These are phyloP conservation scores for Chesias legatella DNA, from an alignment of 2,888 invertebrate genomes.

Conservation along the genomic window DNA sequence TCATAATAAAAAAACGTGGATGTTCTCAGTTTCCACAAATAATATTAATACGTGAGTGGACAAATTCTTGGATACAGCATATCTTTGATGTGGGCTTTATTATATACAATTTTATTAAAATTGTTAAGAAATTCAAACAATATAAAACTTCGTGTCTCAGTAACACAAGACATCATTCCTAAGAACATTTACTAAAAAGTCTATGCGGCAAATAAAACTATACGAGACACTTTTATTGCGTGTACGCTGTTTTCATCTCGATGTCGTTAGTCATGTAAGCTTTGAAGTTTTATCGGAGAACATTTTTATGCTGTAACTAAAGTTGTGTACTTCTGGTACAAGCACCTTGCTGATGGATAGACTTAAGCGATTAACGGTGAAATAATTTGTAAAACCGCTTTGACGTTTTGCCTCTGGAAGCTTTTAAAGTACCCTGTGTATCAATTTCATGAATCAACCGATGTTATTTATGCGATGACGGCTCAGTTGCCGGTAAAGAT, in stretches of 20 bases:
- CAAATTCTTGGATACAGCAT: neutral
- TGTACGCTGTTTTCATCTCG: constrained; percentile 69
- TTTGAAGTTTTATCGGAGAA: constrained; percentile 72
- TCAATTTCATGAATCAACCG: neutral
- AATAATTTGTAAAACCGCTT: constrained; percentile 14
- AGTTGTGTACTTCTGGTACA: constrained; percentile 46
- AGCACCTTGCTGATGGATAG: constrained; percentile 37
- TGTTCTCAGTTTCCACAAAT: too few species aligned
- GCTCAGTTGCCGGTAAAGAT: too few species aligned
- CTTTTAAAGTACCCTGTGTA: neutral
- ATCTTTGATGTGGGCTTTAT: constrained; percentile 16
- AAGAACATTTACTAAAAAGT: constrained; percentile 13
- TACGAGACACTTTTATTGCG: constrained; percentile 69
- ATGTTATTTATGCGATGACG: too few species aligned
- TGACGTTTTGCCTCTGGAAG: neutral
- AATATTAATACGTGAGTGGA: neutral
- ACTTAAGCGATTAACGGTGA: constrained; percentile 21
- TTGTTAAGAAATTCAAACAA: constrained; percentile 4
- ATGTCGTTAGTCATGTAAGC: constrained; percentile 66
- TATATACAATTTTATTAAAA: neutral
- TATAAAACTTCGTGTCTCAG: constrained; percentile 11
- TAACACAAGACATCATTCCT: constrained; percentile 10
- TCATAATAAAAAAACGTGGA: too few species aligned
- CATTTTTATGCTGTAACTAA: constrained; percentile 62
- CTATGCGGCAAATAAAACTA: constrained; percentile 49